phyloP scores from a whole-genome alignment of 1,140 invertebrate species.

The Drosophila simulans region DNA sequence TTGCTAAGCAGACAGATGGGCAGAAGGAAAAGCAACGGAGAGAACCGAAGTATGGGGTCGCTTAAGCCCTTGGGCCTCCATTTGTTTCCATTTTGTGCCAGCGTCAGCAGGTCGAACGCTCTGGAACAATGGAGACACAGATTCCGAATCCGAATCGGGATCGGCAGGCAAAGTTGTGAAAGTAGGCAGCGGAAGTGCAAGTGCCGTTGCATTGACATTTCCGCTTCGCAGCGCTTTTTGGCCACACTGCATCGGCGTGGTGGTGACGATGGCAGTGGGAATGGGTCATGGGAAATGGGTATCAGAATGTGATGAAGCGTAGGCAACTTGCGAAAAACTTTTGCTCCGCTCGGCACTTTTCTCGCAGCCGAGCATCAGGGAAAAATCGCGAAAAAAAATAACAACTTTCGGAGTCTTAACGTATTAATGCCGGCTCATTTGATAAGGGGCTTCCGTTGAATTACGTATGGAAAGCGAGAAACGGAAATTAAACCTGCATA shows the following conservation, averaged over 20 bases:
- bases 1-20: constrained; percentile 52
- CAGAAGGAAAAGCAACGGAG: background rate
- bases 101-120: constrained; percentile 73
- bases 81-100: constrained; percentile 82
- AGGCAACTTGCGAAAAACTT: constrained; percentile 60
- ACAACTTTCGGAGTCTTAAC: constrained; percentile 26
- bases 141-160: constrained; percentile 40
- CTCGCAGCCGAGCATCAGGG: constrained; percentile 17
- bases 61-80: constrained; percentile 49
- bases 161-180: constrained; percentile 65
- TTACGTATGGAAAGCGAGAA: background rate
- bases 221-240: constrained; percentile 75
- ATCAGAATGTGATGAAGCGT: constrained; percentile 6
- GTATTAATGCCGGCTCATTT: constrained; percentile 33
- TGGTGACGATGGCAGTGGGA: background rate
- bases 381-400: background rate
- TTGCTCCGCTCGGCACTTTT: constrained; percentile 64
- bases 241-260: constrained; percentile 31
- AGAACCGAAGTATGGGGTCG: background rate
- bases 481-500: no score
- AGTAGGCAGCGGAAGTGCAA: constrained; percentile 78
- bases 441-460: constrained; percentile 8
- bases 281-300: background rate
- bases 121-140: constrained; percentile 61
- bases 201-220: constrained; percentile 81